Percentiles rank a stretch among this genome's conserved stretches.
These are phyloP conservation scores for Thalassarche chlororhynchos DNA, from an alignment of 2,113 vertebrate species.

Conservation along the genomic window DNA sequence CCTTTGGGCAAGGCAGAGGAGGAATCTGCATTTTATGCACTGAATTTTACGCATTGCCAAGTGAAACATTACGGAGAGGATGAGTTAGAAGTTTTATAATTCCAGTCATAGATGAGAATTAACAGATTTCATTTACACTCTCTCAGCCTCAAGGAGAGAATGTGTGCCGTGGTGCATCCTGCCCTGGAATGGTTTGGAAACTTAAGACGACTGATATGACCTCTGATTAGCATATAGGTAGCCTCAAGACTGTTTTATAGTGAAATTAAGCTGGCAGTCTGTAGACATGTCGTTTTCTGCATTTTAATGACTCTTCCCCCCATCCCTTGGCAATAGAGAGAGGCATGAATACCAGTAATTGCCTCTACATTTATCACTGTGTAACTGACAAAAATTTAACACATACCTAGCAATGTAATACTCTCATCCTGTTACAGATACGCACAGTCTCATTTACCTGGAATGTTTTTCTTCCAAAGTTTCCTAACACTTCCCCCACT, in stretches of 20 bases:
- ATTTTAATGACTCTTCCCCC: neutral
- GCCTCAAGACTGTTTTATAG: neutral
- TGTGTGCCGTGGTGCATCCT: neutral
- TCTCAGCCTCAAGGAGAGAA: neutral
- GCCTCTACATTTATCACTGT: neutral
- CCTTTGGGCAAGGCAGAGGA: neutral
- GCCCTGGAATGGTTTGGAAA: neutral
- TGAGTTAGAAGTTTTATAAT: neutral
- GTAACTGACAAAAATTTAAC: neutral
- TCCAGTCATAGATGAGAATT: neutral
- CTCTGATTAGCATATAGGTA: neutral
- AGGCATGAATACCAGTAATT: neutral
- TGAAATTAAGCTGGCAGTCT: neutral
- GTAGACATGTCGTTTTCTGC: neutral
- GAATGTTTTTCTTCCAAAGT: neutral
- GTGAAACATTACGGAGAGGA: neutral
- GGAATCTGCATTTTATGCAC: neutral
- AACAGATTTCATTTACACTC: neutral
- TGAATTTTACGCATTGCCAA: accelerated
- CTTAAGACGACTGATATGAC: neutral
- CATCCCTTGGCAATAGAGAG: neutral
- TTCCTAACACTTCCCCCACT: neutral
- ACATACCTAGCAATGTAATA: neutral
- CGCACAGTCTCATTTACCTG: neutral
- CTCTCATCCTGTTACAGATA: neutral